Conservation (phyloP, 1,140 invertebrate species). For the Drosophila funebris region DNA sequence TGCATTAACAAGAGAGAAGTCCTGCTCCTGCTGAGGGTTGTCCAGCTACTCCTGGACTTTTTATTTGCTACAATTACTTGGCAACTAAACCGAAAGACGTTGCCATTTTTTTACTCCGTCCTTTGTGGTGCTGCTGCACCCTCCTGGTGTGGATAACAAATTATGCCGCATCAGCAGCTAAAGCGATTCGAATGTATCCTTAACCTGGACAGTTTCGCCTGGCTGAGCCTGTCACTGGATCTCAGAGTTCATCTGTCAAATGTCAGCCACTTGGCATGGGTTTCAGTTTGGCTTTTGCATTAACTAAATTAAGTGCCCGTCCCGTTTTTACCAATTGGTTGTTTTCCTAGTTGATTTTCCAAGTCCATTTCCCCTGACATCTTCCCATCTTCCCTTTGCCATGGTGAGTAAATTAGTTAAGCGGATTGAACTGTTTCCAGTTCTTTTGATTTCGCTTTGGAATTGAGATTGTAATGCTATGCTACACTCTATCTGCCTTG, state of each 20-base stretch:
- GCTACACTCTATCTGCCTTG: too few relatives aligned
- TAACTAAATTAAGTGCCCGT: conserved; percentile 78
- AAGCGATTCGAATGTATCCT: conserved; percentile 61
- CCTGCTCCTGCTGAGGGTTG: neutral
- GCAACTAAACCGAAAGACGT: conserved; percentile 41
- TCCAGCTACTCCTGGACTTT: conserved; percentile 1
- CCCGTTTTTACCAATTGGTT: conserved; percentile 64
- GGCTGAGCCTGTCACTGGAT: conserved; percentile 21
- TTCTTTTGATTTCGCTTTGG: neutral
- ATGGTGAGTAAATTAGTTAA: conserved; percentile 75
- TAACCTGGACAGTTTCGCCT: conserved; percentile 29
- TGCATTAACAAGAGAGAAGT: conserved; percentile 46
- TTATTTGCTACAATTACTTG: conserved; percentile 62
- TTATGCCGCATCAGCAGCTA: conserved; percentile 67
- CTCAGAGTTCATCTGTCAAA: conserved; percentile 76
- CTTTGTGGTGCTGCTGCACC: neutral
- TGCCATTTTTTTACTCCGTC: conserved; percentile 21
- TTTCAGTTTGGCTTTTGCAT: conserved; percentile 43
- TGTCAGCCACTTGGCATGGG: conserved; percentile 47
- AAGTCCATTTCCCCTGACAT: neutral
- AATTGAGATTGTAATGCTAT: neutral
- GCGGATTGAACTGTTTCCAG: conserved; percentile 48
- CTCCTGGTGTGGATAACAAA: conserved; percentile 58
- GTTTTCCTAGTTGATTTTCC: conserved; percentile 10
- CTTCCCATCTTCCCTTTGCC: conserved; percentile 51